Conservation (phyloP, 2,888 invertebrate species). For the Lepidochitona cinerea region DNA sequence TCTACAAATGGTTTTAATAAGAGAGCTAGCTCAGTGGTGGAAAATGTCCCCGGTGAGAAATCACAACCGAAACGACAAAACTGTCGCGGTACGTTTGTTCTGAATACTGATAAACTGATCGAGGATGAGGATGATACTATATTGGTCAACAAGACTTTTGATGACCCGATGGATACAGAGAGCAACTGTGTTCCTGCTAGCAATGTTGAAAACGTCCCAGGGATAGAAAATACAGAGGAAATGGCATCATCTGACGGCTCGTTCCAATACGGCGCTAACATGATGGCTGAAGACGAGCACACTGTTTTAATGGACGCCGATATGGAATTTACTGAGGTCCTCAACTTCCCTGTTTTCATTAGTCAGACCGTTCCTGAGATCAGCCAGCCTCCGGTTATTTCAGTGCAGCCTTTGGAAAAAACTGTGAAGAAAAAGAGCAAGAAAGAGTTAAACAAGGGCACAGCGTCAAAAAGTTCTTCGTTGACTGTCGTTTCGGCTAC, state of each 20-base stretch:
- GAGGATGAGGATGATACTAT: not conserved
- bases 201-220: not conserved
- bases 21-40: too few relatives aligned
- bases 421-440: not conserved
- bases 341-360: conserved; percentile 17
- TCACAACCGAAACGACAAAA: too few relatives aligned
- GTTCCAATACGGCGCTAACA: not conserved
- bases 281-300: conserved; percentile 24
- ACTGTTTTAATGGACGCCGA: conserved; percentile 49
- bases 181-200: not conserved
- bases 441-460: too few relatives aligned
- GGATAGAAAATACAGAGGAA: not conserved
- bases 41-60: too few relatives aligned
- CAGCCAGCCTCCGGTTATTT: too few relatives aligned
- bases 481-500: too few relatives aligned
- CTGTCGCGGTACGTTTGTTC: too few relatives aligned
- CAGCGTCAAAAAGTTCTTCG: too few relatives aligned
- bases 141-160: not conserved
- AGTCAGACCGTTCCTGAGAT: not conserved
- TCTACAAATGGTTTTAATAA: too few relatives aligned
- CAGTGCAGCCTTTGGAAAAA: not conserved
- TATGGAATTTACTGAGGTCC: conserved; percentile 52
- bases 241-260: not conserved
- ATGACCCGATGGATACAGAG: not conserved
- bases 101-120: not conserved